These are phyloP conservation scores for Calosoma granatense DNA, from an alignment of 1,140 invertebrate species.

Conservation along the genomic window DNA sequence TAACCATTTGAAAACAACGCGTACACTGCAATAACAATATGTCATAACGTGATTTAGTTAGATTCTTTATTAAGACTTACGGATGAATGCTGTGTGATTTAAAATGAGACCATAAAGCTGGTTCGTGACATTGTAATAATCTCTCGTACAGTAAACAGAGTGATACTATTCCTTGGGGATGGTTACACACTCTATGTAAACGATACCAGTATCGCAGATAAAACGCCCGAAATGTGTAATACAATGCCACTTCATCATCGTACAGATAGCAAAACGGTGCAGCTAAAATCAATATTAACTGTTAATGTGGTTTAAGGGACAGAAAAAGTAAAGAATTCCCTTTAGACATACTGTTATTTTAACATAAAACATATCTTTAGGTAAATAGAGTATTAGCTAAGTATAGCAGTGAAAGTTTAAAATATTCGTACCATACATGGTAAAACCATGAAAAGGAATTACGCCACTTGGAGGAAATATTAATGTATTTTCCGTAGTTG, in stretches of 20 bases:
- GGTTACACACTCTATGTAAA: constrained; percentile 82
- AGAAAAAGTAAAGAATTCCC: no score
- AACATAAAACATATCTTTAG: no score
- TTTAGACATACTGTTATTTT: no score
- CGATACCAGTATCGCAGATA: constrained; percentile 87
- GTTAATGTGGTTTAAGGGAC: no score
- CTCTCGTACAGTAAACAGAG: constrained; percentile 80
- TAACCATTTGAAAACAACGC: constrained; percentile 91
- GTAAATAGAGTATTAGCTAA: no score
- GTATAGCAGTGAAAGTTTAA: neutral
- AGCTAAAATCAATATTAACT: constrained; percentile 53
- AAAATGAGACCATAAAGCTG: constrained; percentile 83
- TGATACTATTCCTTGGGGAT: constrained; percentile 76
- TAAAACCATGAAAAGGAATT: constrained; percentile 93
- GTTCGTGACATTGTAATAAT: constrained; percentile 82
- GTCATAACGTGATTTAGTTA: constrained; percentile 12
- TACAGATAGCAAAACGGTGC: constrained; percentile 91
- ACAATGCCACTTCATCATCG: constrained; percentile 76
- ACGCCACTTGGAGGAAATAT: constrained; percentile 88
- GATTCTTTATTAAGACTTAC: constrained; percentile 49
- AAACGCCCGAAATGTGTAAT: constrained; percentile 83
- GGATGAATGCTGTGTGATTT: constrained; percentile 78
- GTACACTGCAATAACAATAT: constrained; percentile 60
- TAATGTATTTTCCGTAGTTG: constrained; percentile 54
- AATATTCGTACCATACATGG: constrained; percentile 78